These are phyloP conservation scores for Deilephila porcellus DNA, from an alignment of 2,888 invertebrate genomes.

Conservation along the genomic window DNA sequence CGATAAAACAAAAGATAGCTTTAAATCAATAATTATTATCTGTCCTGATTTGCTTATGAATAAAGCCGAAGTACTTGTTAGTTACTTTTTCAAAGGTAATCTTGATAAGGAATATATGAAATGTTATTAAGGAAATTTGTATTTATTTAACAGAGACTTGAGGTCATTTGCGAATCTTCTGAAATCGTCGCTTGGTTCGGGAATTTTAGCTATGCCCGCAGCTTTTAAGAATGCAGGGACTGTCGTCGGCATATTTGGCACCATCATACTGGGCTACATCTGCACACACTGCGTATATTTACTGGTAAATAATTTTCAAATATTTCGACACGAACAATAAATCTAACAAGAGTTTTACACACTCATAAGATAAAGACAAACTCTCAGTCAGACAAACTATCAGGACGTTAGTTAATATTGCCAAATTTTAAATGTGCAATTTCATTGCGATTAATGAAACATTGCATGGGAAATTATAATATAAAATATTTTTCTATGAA, in stretches of 20 bases:
- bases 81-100: background rate
- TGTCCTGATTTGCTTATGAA: no score
- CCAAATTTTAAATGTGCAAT: no score
- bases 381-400: no score
- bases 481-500: no score
- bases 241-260: slow-evolving; percentile 90
- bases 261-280: slow-evolving; percentile 92
- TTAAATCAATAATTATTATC: no score
- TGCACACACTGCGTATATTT: slow-evolving; percentile 98
- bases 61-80: no score
- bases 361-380: no score
- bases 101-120: background rate
- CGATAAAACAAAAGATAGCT: no score
- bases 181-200: slow-evolving; percentile 97
- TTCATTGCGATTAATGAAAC: no score
- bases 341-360: no score
- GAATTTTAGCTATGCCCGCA: slow-evolving; percentile 95
- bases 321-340: background rate
- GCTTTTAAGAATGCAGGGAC: slow-evolving; percentile 95
- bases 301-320: slow-evolving; percentile 86
- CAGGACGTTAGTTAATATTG: no score
- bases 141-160: slow-evolving; percentile 86
- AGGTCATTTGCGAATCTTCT: slow-evolving; percentile 95
- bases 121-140: background rate
- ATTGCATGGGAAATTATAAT: no score